Conservation (phyloP, 2,113 vertebrate species). For the Crotalus helleri region DNA sequence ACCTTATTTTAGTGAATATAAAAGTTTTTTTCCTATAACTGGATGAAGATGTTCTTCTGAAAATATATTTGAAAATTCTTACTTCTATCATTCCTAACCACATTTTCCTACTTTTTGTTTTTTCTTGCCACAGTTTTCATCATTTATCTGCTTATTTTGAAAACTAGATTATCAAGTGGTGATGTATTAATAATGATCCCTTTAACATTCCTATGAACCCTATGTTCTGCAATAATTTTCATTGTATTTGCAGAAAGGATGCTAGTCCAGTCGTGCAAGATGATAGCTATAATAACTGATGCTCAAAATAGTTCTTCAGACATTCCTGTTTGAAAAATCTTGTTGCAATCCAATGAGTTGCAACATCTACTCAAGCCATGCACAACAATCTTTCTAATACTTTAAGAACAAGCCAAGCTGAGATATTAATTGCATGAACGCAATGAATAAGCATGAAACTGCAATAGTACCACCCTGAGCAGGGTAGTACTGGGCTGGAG, state of each 20-base stretch:
- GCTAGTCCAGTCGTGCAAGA: not conserved
- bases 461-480: not conserved
- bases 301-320: not conserved
- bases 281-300: not conserved
- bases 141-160: conserved; percentile 11
- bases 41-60: not conserved
- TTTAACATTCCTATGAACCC: not conserved
- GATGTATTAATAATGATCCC: not conserved
- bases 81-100: not conserved
- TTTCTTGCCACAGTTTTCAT: not conserved
- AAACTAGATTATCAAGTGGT: not conserved
- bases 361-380: not conserved
- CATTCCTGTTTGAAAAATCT: not conserved
- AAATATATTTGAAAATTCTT: not conserved
- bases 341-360: not conserved
- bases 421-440: not conserved
- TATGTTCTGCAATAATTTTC: conserved; percentile 25
- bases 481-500: not conserved
- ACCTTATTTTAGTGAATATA: not conserved
- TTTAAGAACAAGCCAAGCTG: not conserved
- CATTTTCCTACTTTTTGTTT: not conserved
- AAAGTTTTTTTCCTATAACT: not conserved
- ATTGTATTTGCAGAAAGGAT: conserved; percentile 26
- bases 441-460: not conserved
- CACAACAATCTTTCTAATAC: not conserved